A percentile compares a stretch with the other conserved stretches of the same genome.
These are phyloP conservation scores for Microctenopoma steveboyesi DNA, from an alignment of 2,797 vertebrate species.

Conservation along the genomic window DNA sequence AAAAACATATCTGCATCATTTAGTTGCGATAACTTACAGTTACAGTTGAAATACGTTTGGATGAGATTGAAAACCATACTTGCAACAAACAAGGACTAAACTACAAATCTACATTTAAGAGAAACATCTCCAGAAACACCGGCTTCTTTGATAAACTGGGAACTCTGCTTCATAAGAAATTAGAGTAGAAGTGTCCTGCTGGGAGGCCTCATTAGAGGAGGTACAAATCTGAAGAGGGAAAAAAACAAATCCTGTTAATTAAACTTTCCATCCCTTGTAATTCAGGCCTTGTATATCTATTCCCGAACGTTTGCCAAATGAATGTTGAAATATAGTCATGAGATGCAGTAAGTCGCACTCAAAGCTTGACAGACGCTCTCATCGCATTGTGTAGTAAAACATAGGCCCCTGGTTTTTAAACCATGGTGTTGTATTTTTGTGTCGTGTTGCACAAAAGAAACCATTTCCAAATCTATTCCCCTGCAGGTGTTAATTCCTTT, in stretches of 20 bases:
- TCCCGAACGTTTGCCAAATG: constrained; percentile 19
- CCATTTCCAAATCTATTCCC: constrained; percentile 7
- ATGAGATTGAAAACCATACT: constrained; percentile 10
- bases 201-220: constrained; percentile 70
- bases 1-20: not conserved
- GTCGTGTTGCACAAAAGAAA: constrained; percentile 18
- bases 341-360: not conserved
- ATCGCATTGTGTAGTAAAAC: not conserved
- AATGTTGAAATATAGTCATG: not conserved
- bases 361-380: not conserved
- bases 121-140: constrained; percentile 48
- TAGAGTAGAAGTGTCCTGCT: constrained; percentile 62
- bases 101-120: constrained; percentile 26
- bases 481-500: constrained; percentile 30
- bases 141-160: constrained; percentile 58
- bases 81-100: constrained; percentile 1
- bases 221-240: constrained; percentile 53
- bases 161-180: constrained; percentile 61
- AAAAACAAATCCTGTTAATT: constrained; percentile 70
- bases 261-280: constrained; percentile 35
- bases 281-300: constrained; percentile 37
- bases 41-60: not conserved
- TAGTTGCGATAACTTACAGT: not conserved
- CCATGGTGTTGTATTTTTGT: constrained; percentile 6
- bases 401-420: not conserved